Conservation (phyloP, 2,113 vertebrate genomes). For the Tachysurus fulvidraco region DNA sequence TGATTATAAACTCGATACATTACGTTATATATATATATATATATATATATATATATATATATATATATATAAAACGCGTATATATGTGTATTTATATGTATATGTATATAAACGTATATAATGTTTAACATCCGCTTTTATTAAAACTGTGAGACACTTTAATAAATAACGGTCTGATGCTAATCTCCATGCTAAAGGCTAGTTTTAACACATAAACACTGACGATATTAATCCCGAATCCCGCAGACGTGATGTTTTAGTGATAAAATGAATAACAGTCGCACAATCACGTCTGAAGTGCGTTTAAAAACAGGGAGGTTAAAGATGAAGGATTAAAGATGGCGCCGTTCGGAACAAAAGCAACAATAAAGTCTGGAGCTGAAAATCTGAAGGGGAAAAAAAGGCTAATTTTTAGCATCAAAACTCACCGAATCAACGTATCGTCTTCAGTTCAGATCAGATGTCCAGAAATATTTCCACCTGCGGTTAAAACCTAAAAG, state of each 20-base stretch:
- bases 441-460: conserved; percentile 55
- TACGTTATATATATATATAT: not conserved
- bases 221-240: not conserved
- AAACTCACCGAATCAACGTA: conserved; percentile 70
- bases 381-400: conserved; percentile 18
- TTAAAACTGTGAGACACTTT: not conserved
- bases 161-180: not conserved
- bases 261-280: too few species aligned
- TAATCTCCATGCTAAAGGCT: not conserved
- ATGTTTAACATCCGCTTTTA: too few species aligned
- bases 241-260: not conserved
- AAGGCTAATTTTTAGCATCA: not conserved
- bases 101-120: not conserved
- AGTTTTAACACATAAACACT: too few species aligned
- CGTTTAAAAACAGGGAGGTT: not conserved
- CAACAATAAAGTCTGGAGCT: conserved; percentile 72
- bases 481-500: conserved; percentile 57
- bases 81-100: too few species aligned
- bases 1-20: too few species aligned
- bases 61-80: not conserved
- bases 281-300: too few species aligned
- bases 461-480: conserved; percentile 62
- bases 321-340: conserved; percentile 75
- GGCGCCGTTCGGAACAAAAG: conserved; percentile 82
- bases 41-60: too few species aligned